Evolutionary conservation across 2,797 vertebrate species (phyloP), one percentile per base, ranked within the genome.

Genomic region (Sebastes diploproa): DNA sequence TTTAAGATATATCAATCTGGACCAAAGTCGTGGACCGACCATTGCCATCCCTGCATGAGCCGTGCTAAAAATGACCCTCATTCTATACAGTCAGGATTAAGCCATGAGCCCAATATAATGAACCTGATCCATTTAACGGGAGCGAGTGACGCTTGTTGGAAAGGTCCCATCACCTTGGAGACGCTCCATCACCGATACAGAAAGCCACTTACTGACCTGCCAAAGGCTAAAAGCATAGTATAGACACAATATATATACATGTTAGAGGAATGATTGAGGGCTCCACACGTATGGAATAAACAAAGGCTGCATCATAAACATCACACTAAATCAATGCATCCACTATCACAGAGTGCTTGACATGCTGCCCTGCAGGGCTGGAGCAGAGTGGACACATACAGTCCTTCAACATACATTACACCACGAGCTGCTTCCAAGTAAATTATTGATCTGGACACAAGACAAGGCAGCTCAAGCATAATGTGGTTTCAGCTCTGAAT

Each of bases 371-470:
- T 1, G 36, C 55, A 52, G 38, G 64, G 75, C 32, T 3, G 4
- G 6, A 46, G 74, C 18, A 18, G 11, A 81, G 75, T 73, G 76
- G 62, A 60, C 60, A 54, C 62, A 29, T 64, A 73, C 30, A 62
- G 64, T 38, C 63, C 80, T 85, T 85, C 56, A 82, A 73, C 64
- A 83, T 83, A 73, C 81, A 81, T 85, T 68, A 85, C 7, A 83
- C 74, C 81, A 78, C 46, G 0, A 16, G 75, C 84, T 64, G 77
- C 67, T 46, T 70, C 50, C 58, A 58, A 80, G 71, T 77, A 20
- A 89, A 65, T 79, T 80, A 89, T 78, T 88, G 86, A 92, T 85
- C 68, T 59, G 76, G 13, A 78, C 32, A 56, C 9, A 25, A 72
- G 38, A 75, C 50, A 29, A 38, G 61, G 75, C 65, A 67, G 69